These are phyloP conservation scores for Melitaea athalia DNA, from an alignment of 2,888 invertebrate species.

Conservation along the genomic window DNA sequence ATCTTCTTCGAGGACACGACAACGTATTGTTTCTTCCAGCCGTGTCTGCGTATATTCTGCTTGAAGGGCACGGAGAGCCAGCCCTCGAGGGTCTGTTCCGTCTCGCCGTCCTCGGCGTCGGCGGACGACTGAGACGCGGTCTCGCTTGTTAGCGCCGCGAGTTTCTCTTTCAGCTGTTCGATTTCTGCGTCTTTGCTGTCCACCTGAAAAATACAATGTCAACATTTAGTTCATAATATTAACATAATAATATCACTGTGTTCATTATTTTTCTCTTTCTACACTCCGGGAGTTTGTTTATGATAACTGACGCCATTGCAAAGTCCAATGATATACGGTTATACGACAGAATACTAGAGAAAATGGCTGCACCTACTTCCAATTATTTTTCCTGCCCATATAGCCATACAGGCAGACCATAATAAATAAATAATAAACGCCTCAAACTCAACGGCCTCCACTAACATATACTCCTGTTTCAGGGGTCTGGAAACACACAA, in stretches of 20 bases:
- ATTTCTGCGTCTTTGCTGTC: conserved; percentile 98
- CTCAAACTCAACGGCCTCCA: too few relatives aligned
- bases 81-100: conserved; percentile 93
- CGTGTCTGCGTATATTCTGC: conserved; percentile 96
- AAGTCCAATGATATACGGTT: background rate
- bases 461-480: too few relatives aligned
- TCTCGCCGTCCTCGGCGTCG: conserved; percentile 91
- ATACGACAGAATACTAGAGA: background rate
- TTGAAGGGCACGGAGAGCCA: conserved; percentile 98
- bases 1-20: conserved; percentile 98
- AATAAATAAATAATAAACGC: too few relatives aligned
- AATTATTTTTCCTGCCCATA: too few relatives aligned
- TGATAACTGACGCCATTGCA: too few relatives aligned
- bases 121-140: conserved; percentile 95
- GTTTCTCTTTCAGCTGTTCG: conserved; percentile 93
- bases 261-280: background rate
- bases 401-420: too few relatives aligned
- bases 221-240: background rate
- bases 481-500: too few relatives aligned
- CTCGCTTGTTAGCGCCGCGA: conserved; percentile 90
- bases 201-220: conserved; percentile 67
- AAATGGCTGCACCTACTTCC: background rate
- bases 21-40: conserved; percentile 98
- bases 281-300: too few relatives aligned
- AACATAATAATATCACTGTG: too few relatives aligned